A percentile compares a stretch with the other conserved stretches of the same genome.
phyloP scores from a whole-genome alignment of 2,797 vertebrate species.

The Apogon hyalosoma region DNA sequence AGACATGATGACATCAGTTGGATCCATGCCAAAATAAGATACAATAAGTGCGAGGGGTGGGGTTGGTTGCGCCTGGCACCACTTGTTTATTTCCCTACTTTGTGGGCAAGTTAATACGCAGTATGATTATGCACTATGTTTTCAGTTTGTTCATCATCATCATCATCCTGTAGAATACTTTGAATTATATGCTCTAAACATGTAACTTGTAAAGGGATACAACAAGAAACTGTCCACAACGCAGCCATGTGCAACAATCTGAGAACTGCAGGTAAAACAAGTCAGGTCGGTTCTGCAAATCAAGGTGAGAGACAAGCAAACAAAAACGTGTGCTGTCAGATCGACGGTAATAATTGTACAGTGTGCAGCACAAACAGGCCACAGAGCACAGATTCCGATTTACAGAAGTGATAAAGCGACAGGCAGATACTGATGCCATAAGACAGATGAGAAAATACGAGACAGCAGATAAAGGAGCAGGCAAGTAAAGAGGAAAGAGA shows the following conservation, averaged over 20 bases:
- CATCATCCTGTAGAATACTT: too few species aligned
- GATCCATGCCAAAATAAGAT: too few species aligned
- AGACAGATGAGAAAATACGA: conserved; percentile 36
- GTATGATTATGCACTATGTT: too few species aligned
- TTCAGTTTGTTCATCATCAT: too few species aligned
- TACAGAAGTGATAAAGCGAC: conserved; percentile 21
- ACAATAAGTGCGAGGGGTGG: too few species aligned
- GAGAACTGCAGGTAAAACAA: not conserved
- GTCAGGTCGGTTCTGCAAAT: not conserved
- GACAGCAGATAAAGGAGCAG: conserved; percentile 32
- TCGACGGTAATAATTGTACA: not conserved
- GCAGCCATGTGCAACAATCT: not conserved
- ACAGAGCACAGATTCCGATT: not conserved
- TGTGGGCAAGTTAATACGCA: too few species aligned
- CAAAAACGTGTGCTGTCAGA: not conserved
- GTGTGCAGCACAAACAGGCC: conserved; percentile 4
- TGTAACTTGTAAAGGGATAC: too few species aligned
- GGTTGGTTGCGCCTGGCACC: too few species aligned
- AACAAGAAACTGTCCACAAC: too few species aligned
- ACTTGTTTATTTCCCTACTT: too few species aligned
- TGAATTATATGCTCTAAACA: too few species aligned
- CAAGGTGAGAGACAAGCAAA: conserved; percentile 5
- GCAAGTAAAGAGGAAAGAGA: conserved; percentile 25
- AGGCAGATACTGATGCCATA: conserved; percentile 27
- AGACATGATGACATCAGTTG: too few species aligned